Evolutionary conservation across 1,140 invertebrate genomes (phyloP).

Genomic region (Tetramorium alpestre): DNA sequence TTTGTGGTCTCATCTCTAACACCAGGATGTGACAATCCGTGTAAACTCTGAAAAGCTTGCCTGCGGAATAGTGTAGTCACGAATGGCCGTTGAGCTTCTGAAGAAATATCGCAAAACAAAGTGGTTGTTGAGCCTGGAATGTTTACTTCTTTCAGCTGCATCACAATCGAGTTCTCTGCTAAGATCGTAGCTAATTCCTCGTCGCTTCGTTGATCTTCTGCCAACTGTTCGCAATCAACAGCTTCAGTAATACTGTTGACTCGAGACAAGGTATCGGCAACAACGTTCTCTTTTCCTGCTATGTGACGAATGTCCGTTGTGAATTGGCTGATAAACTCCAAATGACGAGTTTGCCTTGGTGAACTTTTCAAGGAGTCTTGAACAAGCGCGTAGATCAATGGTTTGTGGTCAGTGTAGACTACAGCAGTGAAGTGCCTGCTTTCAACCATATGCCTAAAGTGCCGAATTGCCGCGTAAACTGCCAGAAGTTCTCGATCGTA

Average conservation of each 20-base stretch:
- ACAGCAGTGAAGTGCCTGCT: neutral
- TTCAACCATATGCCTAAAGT: neutral
- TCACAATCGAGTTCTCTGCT: no score
- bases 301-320: neutral
- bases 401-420: neutral
- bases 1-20: neutral
- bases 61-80: neutral
- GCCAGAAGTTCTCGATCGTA: neutral
- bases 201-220: neutral
- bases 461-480: neutral
- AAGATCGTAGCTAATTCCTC: neutral
- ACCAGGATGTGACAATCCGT: neutral
- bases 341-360: neutral
- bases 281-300: accelerated
- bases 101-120: neutral
- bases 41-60: neutral
- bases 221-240: neutral
- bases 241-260: no score
- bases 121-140: no score
- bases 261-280: neutral
- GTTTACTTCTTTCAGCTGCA: no score
- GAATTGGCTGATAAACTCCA: neutral
- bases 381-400: accelerated
- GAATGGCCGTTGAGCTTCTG: no score
- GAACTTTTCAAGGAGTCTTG: neutral